Conservation (phyloP, 2,888 invertebrate genomes). For the Polyommatus iphigenia region DNA sequence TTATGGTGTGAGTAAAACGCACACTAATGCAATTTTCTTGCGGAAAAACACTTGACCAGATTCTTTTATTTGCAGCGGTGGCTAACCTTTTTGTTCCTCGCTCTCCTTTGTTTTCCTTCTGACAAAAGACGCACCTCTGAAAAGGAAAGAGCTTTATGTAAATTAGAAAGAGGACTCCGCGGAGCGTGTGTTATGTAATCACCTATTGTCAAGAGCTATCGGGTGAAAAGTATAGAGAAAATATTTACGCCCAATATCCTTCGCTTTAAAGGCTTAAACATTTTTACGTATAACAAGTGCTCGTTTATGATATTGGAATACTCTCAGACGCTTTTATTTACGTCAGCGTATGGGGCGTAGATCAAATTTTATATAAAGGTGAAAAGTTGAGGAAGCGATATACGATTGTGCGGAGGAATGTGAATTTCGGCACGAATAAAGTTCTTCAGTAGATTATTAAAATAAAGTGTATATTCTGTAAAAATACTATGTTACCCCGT, state of each 20-base stretch:
- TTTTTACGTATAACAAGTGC: background rate
- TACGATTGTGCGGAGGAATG: too few relatives aligned
- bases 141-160: slow-evolving; percentile 67
- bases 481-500: too few relatives aligned
- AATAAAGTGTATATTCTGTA: too few relatives aligned
- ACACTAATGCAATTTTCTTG: slow-evolving; percentile 26
- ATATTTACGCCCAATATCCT: slow-evolving; percentile 1
- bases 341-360: background rate
- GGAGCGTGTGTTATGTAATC: slow-evolving; percentile 39
- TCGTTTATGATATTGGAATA: slow-evolving; percentile 18
- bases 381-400: background rate
- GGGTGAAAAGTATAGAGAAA: background rate
- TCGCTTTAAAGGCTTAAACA: background rate
- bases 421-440: too few relatives aligned
- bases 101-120: slow-evolving; percentile 62
- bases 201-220: slow-evolving; percentile 18
- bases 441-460: too few relatives aligned
- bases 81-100: slow-evolving; percentile 40
- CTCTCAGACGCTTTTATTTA: background rate
- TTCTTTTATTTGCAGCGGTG: slow-evolving; percentile 32
- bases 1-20: slow-evolving; percentile 8
- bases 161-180: slow-evolving; percentile 57
- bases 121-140: slow-evolving; percentile 67
- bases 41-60: slow-evolving; percentile 38
- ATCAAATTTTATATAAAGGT: background rate